Base-by-base conservation (phyloP, 2,888 invertebrate genomes). In the Digitonthophagus gazella region DNA sequence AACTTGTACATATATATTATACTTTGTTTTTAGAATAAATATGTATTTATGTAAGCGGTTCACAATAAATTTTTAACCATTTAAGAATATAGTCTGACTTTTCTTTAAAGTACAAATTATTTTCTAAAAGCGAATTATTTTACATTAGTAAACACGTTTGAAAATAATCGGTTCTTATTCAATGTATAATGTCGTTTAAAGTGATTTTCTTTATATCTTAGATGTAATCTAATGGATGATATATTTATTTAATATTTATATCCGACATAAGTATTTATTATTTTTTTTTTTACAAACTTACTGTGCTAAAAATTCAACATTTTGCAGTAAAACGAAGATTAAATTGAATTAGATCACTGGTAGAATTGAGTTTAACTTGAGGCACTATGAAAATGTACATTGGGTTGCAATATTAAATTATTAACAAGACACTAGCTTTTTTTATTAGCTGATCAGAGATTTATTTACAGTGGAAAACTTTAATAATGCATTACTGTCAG, bases 41-140 rank as follows among this genome's bases (percentile, higher is more conserved):
- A 67, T 70, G 70, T 70, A 70, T 70, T 70, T 70, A 70, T 70
- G 67, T 69, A 69, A 58, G 64, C 67, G 69, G 69, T 69, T 69
- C 69, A 64, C 64, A 69, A 69, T 69, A 69, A 70, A 70, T 68
- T 68, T 68, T 70, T 70, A 70, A 68, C 57, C 70, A 66, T 66
- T 22, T 65, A 58, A 64, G 65, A 69, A 65, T 67, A 67, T 69
- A 55, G 69, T 66, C 61, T 69, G 61, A 67, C 67, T 69, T 69
- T 67, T 66, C 28, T 70, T 68, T 65, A 64, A 55, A 22, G 58
- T 56, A 67, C 22, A 61, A 61, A 61, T 61, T 61, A 61, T 61
- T n/a, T n/a, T 61, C 18, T 61, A 61, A n/a, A n/a, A 6, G 18
- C 20, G 20, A 61, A 14, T 61, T 19, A 61, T n/a, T n/a, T n/a